A percentile compares a stretch with the other conserved stretches of the same genome.
Evolutionary conservation across 2,797 vertebrate species (phyloP).

Genomic region (Balearica regulorum): DNA sequence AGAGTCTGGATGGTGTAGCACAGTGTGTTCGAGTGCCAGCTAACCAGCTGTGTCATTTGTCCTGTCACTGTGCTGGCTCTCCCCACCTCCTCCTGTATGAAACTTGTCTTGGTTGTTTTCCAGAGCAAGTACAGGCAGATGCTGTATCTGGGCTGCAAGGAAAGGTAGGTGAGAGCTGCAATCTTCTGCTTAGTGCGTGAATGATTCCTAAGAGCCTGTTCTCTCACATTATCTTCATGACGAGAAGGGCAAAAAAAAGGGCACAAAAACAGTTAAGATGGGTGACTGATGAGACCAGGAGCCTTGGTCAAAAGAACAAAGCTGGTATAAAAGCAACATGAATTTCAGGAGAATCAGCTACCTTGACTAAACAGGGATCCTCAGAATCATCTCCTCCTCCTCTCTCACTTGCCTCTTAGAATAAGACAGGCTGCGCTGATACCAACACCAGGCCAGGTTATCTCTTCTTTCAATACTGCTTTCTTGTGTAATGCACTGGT

Average conservation of each 20-base stretch:
- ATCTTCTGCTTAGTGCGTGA: background rate
- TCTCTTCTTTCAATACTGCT: background rate
- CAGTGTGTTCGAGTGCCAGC: background rate
- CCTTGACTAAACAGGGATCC: background rate
- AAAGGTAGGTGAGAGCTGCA: background rate
- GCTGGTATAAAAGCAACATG: background rate
- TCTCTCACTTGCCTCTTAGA: background rate
- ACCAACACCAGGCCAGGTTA: background rate
- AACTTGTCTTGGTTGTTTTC: background rate
- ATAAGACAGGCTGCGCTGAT: background rate
- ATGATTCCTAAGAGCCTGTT: background rate
- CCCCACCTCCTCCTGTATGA: background rate
- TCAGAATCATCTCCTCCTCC: background rate
- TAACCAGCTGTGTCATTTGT: background rate
- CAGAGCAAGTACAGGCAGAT: background rate
- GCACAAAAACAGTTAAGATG: background rate
- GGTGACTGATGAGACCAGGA: accelerated
- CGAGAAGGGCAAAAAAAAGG: background rate
- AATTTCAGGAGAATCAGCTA: background rate
- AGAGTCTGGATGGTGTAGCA: background rate
- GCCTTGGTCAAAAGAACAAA: background rate
- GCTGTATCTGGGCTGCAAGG: background rate
- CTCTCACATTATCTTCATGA: background rate
- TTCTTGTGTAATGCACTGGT: background rate
- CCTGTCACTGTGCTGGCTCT: background rate